A percentile compares a stretch with the other conserved stretches of the same genome.
Conservation (phyloP, 2,888 invertebrate genomes). For the Chouioia cunea region DNA sequence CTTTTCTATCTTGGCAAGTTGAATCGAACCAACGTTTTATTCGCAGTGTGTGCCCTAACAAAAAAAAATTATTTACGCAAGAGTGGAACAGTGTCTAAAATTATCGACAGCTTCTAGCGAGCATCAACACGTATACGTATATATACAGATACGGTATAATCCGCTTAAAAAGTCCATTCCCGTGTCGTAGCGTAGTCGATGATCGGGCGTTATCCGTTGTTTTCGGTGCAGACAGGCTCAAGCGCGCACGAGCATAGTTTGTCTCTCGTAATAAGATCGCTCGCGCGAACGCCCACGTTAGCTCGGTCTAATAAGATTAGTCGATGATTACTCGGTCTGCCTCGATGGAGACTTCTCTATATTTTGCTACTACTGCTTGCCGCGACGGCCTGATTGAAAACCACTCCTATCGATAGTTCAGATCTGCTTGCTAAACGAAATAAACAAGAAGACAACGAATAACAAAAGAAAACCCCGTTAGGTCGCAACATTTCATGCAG, state of each 20-base stretch:
- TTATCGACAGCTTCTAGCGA: no score
- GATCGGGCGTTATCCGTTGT: slow-evolving; percentile 9
- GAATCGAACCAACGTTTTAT: no score
- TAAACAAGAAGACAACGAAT: no score
- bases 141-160: no score
- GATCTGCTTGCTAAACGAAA: background rate
- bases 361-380: slow-evolving; percentile 3
- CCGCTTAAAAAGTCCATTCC: no score
- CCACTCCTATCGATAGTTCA: slow-evolving; percentile 26
- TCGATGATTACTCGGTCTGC: slow-evolving; percentile 46
- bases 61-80: no score
- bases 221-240: slow-evolving; percentile 13
- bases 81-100: no score
- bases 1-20: no score
- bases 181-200: background rate
- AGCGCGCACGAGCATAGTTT: slow-evolving; percentile 22
- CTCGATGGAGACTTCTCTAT: background rate
- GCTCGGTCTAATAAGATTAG: slow-evolving; percentile 51
- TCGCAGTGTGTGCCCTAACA: no score
- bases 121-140: no score
- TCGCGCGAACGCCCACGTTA: slow-evolving; percentile 40
- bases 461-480: no score
- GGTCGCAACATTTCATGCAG: no score
- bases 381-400: slow-evolving; percentile 12
- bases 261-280: slow-evolving; percentile 51